Evolutionary conservation across 2,797 vertebrate species (phyloP), one percentile per base, ranked within the genome.

Genomic region (Crocidura indochinensis): DNA sequence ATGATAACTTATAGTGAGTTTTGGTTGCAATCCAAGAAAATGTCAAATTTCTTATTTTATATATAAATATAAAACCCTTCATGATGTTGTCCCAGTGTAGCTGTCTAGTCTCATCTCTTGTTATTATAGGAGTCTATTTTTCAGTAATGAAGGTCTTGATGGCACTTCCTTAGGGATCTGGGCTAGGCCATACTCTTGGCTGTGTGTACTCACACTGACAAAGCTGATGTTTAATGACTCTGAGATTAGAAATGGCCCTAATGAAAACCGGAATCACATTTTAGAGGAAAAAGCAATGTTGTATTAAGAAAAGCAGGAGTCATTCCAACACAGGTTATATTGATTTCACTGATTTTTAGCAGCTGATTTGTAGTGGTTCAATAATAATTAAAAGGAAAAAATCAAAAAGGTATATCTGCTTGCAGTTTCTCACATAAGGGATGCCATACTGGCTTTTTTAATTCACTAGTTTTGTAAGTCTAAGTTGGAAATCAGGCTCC

Each of bases 401-500:
- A 38, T 38, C 49, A 31, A 20, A 89, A 71, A 87, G 29, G 10
- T 72, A 0, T 38, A 60, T 83, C 78, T 88, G 1, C 12, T 38
- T 15, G 3, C 26, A 74, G 20, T 56, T 71, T 5, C 47, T 93
- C 88, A 27, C 31, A 51, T 86, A 68, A 53, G 68, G 22, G 64
- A 73, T 81, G 11, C 22, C 75, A 2, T 26, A 49, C 31, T 93
- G 53, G 27, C n/a, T 92, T 94, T 49, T 65, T 81, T 71, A 93
- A 75, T 77, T 92, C 71, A 44, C 38, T 62, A 76, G 17, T 60
- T n/a, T 93, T 12, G 31, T 49, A 69, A 80, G 46, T 67, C 10
- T 62, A 95, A 62, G 29, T 75, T 85, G 69, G 68, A 91, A 81
- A 91, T 87, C 17, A 87, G 47, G 64, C 31, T 90, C 87, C 53